Base-by-base conservation (phyloP, 2,888 invertebrate genomes). In the Escarpia spicata region DNA sequence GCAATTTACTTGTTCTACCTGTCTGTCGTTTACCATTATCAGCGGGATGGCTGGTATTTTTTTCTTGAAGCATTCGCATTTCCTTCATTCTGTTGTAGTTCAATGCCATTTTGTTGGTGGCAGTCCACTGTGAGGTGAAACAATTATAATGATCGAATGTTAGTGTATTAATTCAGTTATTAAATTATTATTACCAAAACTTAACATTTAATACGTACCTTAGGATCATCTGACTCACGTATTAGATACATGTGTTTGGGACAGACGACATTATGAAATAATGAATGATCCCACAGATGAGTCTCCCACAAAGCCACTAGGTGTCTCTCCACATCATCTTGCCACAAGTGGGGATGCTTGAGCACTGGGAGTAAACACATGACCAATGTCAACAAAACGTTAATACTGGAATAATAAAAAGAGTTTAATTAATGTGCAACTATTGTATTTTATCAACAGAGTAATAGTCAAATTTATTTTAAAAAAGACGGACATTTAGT, bases 261-360 rank as follows among this genome's bases (percentile, higher is more conserved):
- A 75, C 75, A 75, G 19, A 75, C 75, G 19, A 75, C 75, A 75
- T 75, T 75, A 75, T 75, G 75, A n/a, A 75, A 75, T 75, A 75
- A 75, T 75, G 75, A 75, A 75, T 75, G 75, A n/a, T 75, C 75
- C 75, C 75, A 75, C 75, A 75, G 75, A 26, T 75, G 75, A 75
- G 75, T 75, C 19, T n/a, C 26, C 75, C 75, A 75, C 75, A 75
- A 75, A 26, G 75, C 75, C 75, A 75, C 75, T 26, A 75, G 75
- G n/a, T 75, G 75, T 75, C 75, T 75, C 75, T 75, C 75, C 19
- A 75, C 75, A 75, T n/a, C n/a, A n/a, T 75, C 75, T 26, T n/a
- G 75, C 75, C 75, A 75, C 75, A 75, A 19, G 75, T 75, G 75
- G 6, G 75, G 75, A n/a, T 75, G 75, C 0, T 75, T 75, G 26